Evolutionary conservation across 2,113 vertebrate species (phyloP).

Genomic region (Toxotes jaculatrix): DNA sequence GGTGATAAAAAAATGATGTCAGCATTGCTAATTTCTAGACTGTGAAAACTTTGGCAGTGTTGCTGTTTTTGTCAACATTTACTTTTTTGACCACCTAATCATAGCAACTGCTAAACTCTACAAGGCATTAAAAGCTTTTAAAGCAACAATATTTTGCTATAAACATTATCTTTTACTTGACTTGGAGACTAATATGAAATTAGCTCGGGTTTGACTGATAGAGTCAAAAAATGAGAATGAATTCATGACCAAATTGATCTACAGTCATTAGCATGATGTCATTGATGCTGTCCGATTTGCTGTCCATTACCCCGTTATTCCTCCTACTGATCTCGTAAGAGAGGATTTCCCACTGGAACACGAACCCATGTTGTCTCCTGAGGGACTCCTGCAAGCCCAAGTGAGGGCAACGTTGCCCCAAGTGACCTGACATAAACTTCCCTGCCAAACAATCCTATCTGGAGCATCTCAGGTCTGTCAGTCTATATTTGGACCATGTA

Average conservation of each 20-base stretch:
- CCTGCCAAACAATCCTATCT: slow-evolving; percentile 3
- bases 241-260: slow-evolving; percentile 9
- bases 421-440: slow-evolving; percentile 17
- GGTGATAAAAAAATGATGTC: not conserved
- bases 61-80: not conserved
- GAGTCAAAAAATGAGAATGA: not conserved
- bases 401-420: slow-evolving; percentile 13
- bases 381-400: slow-evolving; percentile 21
- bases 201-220: not conserved
- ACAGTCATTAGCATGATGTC: not conserved
- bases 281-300: not conserved
- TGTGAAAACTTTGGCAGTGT: not conserved
- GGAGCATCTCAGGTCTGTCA: not conserved
- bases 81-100: not conserved
- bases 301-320: slow-evolving; percentile 51
- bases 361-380: not conserved
- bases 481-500: not conserved
- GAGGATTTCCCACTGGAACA: slow-evolving; percentile 32
- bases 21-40: not conserved
- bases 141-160: not conserved
- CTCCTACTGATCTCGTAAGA: slow-evolving; percentile 34
- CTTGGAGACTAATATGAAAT: not conserved
- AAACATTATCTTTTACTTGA: not conserved
- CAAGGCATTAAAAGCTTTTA: not conserved
- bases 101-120: not conserved